phyloP scores from a whole-genome alignment of 2,888 invertebrate species.

The Dendrolimus houi region DNA sequence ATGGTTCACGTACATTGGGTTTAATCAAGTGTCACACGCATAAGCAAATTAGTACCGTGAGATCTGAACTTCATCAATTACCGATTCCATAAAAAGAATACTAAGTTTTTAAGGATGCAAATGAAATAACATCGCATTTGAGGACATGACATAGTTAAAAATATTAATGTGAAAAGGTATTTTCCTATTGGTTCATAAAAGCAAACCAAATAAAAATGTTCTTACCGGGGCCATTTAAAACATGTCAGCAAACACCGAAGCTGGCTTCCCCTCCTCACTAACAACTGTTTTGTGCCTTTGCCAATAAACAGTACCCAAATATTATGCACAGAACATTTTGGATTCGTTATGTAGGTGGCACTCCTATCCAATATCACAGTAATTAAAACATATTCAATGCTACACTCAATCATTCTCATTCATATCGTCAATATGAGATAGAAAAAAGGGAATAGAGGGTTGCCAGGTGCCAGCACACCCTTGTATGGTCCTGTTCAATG shows the following conservation, averaged over 20 bases:
- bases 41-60: slow-evolving; percentile 66
- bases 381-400: slow-evolving; percentile 53
- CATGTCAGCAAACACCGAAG: slow-evolving; percentile 63
- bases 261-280: slow-evolving; percentile 67
- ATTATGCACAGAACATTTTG: slow-evolving; percentile 31
- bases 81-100: slow-evolving; percentile 34
- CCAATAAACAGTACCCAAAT: slow-evolving; percentile 30
- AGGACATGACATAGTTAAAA: slow-evolving; percentile 77
- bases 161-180: slow-evolving; percentile 76
- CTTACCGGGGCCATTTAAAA: slow-evolving; percentile 61
- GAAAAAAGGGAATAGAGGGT: not conserved
- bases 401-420: slow-evolving; percentile 38
- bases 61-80: slow-evolving; percentile 69
- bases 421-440: slow-evolving; percentile 12
- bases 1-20: slow-evolving; percentile 22
- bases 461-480: too few species aligned
- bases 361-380: slow-evolving; percentile 67
- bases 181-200: slow-evolving; percentile 64
- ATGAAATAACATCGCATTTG: slow-evolving; percentile 65
- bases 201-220: slow-evolving; percentile 50
- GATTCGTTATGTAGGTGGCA: slow-evolving; percentile 43
- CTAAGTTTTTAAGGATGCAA: slow-evolving; percentile 61
- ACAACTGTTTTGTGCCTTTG: slow-evolving; percentile 55
- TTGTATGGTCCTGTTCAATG: not conserved
- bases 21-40: slow-evolving; percentile 48